Evolutionary conservation across 2,888 invertebrate species (phyloP).

Genomic region (Patella caerulea): DNA sequence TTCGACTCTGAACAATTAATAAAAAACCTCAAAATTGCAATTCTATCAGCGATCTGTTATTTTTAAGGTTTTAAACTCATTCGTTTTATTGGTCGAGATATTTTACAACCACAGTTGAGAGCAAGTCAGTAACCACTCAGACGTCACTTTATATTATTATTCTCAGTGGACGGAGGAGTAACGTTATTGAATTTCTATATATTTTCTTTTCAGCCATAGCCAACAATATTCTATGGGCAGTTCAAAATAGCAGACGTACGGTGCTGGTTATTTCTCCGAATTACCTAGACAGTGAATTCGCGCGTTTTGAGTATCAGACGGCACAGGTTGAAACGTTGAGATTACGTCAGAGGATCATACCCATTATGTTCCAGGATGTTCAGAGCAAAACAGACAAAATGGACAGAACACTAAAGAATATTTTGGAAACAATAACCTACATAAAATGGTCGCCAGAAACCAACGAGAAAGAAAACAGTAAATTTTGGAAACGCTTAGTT

Average conservation of each 20-base stretch:
- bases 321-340: conserved; percentile 61
- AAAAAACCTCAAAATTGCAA: too few species aligned
- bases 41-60: too few species aligned
- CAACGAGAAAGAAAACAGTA: conserved; percentile 35
- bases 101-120: too few species aligned
- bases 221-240: conserved; percentile 59
- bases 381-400: conserved; percentile 32
- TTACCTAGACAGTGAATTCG: conserved; percentile 56
- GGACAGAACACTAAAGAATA: conserved; percentile 50
- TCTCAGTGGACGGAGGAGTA: too few species aligned
- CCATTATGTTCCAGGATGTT: conserved; percentile 54
- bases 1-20: too few species aligned
- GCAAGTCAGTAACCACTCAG: too few species aligned
- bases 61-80: too few species aligned
- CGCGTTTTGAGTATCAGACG: conserved; percentile 58
- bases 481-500: conserved; percentile 56
- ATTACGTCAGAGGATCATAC: conserved; percentile 56
- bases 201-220: conserved; percentile 48
- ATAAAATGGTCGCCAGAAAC: conserved; percentile 48
- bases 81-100: too few species aligned
- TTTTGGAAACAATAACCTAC: conserved; percentile 55
- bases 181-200: too few species aligned
- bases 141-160: too few species aligned
- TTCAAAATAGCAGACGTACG: conserved; percentile 55
- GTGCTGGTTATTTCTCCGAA: conserved; percentile 55